phyloP scores from a whole-genome alignment of 2,797 vertebrate genomes.

The Furcifer pardalis region DNA sequence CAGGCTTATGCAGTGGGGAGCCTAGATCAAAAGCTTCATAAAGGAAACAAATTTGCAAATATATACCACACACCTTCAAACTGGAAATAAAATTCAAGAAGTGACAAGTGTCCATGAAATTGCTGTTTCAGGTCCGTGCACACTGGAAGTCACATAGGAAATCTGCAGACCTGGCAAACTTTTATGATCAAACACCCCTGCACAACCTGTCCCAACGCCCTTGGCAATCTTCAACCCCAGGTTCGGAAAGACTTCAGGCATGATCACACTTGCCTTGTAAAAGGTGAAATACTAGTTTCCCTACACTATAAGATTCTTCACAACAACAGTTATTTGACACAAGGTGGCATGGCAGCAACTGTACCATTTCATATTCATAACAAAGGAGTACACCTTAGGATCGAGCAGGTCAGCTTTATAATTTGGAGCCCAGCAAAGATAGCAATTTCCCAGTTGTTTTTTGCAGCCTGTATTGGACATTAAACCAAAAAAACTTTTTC shows the following conservation, averaged over 20 bases:
- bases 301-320: background rate
- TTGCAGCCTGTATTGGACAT: background rate
- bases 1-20: background rate
- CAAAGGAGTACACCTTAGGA: background rate
- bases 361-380: background rate
- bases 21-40: background rate
- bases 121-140: conserved; percentile 20
- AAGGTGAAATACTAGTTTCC: background rate
- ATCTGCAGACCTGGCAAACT: background rate
- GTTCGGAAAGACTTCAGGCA: background rate
- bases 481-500: conserved; percentile 50
- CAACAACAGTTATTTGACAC: background rate
- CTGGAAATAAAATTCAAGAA: background rate
- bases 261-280: background rate
- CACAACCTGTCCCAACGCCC: background rate
- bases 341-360: background rate
- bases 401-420: background rate
- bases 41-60: background rate
- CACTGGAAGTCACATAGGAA: background rate
- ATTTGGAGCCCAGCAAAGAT: background rate
- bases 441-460: background rate
- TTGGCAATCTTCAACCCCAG: background rate
- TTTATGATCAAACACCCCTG: background rate
- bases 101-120: background rate
- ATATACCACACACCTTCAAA: background rate